Evolutionary conservation across 2,888 invertebrate species (phyloP).

Genomic region (Zygogramma bicolorata): DNA sequence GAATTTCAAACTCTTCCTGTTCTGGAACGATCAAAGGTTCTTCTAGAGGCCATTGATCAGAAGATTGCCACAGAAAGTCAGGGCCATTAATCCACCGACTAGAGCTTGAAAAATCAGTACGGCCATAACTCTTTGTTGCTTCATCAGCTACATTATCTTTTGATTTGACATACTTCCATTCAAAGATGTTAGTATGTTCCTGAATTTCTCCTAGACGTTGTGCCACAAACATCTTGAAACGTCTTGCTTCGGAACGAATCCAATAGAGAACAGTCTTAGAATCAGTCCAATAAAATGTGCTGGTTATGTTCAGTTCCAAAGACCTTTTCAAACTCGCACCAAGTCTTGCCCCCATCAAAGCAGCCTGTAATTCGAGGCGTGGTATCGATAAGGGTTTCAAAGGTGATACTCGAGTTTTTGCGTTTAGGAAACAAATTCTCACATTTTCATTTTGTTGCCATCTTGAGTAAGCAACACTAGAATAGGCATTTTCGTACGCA

Average conservation of each 20-base stretch:
- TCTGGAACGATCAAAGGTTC: not conserved
- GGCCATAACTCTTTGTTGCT: not conserved
- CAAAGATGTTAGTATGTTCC: not conserved
- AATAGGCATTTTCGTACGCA: not conserved
- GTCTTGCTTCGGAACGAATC: slow-evolving; percentile 44
- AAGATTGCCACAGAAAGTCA: too few species aligned
- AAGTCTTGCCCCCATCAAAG: not conserved
- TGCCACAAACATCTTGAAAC: slow-evolving; percentile 44
- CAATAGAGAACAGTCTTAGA: slow-evolving; percentile 51
- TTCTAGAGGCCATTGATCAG: not conserved
- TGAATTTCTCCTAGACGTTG: slow-evolving; percentile 13
- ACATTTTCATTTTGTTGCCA: not conserved
- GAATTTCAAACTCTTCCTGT: not conserved
- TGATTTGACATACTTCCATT: slow-evolving; percentile 10
- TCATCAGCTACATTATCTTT: slow-evolving; percentile 18
- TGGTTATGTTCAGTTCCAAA: too few species aligned
- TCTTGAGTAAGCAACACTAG: not conserved
- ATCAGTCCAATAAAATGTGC: slow-evolving; percentile 48
- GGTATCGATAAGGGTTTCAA: slow-evolving; percentile 6
- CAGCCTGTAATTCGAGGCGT: slow-evolving; percentile 3
- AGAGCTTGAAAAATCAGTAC: not conserved
- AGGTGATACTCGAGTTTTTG: slow-evolving; percentile 4
- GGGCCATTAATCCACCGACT: not conserved
- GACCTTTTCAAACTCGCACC: not conserved
- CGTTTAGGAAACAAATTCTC: not conserved